Evolutionary conservation across 2,888 invertebrate genomes (phyloP).

Genomic region (Arrhopalites spinosus): DNA sequence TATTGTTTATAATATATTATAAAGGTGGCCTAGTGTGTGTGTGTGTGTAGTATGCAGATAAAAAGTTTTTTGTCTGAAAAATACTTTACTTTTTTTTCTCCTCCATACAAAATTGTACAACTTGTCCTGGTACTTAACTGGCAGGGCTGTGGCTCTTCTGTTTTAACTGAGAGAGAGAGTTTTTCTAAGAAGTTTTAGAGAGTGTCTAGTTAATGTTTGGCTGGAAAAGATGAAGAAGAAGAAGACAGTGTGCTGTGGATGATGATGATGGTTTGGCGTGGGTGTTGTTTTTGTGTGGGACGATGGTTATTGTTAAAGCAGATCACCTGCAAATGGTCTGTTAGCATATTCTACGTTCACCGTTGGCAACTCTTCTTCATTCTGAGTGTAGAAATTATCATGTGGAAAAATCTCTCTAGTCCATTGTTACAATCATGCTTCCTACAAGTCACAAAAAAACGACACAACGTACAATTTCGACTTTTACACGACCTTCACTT

Average conservation of each 20-base stretch:
- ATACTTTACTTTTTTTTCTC: too few relatives aligned
- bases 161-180: neutral
- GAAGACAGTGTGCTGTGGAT: constrained; percentile 30
- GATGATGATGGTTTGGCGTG: constrained; percentile 34
- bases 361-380: neutral
- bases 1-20: too few relatives aligned
- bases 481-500: too few relatives aligned
- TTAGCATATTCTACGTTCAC: neutral
- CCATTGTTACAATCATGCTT: neutral
- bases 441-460: too few relatives aligned
- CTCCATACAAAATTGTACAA: too few relatives aligned
- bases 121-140: too few relatives aligned
- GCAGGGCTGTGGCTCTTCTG: neutral
- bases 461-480: too few relatives aligned
- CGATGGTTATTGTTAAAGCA: constrained; percentile 5
- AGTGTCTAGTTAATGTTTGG: constrained; percentile 24
- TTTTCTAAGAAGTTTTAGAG: too few relatives aligned
- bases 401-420: neutral
- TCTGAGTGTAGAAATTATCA: neutral
- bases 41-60: too few relatives aligned
- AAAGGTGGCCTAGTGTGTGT: too few relatives aligned
- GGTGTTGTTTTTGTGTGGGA: constrained; percentile 44
- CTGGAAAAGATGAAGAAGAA: constrained; percentile 24
- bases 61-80: too few relatives aligned
- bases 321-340: constrained; percentile 23